These are phyloP conservation scores for Drosophila koepferae DNA, from an alignment of 2,888 invertebrate species.

Conservation along the genomic window DNA sequence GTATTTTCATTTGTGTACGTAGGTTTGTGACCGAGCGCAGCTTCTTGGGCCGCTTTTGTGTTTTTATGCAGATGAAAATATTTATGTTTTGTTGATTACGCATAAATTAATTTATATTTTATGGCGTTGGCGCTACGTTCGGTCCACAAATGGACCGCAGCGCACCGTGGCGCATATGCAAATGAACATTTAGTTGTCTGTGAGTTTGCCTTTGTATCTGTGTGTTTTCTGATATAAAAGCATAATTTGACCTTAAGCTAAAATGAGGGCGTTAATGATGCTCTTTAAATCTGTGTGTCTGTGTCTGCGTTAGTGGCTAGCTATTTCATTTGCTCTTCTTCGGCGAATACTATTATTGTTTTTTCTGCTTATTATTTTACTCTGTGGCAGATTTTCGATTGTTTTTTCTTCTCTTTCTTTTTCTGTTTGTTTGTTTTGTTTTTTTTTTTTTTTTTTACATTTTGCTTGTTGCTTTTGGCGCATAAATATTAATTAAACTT, in stretches of 20 bases:
- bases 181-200: conserved; percentile 56
- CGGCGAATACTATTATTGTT: conserved; percentile 41
- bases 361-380: conserved; percentile 50
- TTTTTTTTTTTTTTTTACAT: conserved; percentile 33
- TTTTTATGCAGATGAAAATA: conserved; percentile 81
- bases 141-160: conserved; percentile 77
- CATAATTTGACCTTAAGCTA: conserved; percentile 79
- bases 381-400: conserved; percentile 41
- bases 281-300: conserved; percentile 58
- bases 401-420: conserved; percentile 34
- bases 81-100: conserved; percentile 82
- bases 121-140: conserved; percentile 79
- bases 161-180: conserved; percentile 63
- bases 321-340: conserved; percentile 37
- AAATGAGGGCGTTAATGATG: conserved; percentile 83
- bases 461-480: conserved; percentile 58
- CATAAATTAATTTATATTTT: conserved; percentile 81
- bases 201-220: conserved; percentile 9
- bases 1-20: conserved; percentile 55
- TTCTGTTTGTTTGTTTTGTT: conserved; percentile 4
- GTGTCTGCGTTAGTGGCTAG: conserved; percentile 23
- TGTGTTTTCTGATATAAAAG: conserved; percentile 64
- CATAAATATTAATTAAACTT: conserved; percentile 76
- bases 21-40: conserved; percentile 59
- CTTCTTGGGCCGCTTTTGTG: conserved; percentile 76